Percentiles rank a stretch among this genome's conserved stretches.
These are phyloP conservation scores for Dynastes hyllus DNA, from an alignment of 2,888 invertebrate species.

Conservation along the genomic window DNA sequence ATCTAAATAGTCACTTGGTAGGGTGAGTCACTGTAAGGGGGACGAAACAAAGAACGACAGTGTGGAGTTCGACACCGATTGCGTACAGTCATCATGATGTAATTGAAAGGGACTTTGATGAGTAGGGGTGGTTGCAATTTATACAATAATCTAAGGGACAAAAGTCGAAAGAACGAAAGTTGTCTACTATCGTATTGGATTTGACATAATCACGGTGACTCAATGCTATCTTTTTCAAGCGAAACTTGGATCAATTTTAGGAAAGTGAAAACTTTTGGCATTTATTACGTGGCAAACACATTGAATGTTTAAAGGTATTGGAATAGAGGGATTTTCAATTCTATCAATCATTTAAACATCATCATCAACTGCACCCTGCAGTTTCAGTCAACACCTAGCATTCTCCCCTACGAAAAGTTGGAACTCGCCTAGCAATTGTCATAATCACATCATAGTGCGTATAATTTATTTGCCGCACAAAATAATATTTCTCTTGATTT, in stretches of 20 bases:
- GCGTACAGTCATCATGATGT: constrained; percentile 40
- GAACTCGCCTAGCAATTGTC: not conserved
- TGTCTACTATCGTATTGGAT: constrained; percentile 10
- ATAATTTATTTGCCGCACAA: no score
- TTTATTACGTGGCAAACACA: not conserved
- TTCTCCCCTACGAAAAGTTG: not conserved
- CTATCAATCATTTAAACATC: not conserved
- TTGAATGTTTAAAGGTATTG: not conserved
- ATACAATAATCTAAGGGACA: constrained; percentile 38
- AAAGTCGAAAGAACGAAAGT: constrained; percentile 1
- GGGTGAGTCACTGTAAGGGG: constrained; percentile 22
- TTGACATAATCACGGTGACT: constrained; percentile 4
- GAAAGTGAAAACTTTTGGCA: not conserved
- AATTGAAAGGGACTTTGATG: constrained; percentile 44
- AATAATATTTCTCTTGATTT: no score
- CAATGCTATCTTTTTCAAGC: not conserved
- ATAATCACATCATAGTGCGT: no score
- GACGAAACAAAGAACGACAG: constrained; percentile 35
- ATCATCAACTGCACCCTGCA: not conserved
- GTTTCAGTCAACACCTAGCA: not conserved
- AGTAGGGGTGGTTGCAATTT: constrained; percentile 38
- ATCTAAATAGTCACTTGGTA: not conserved
- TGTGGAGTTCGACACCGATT: constrained; percentile 37
- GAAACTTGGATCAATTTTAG: not conserved
- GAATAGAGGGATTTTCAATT: not conserved